Conservation (phyloP, 1,140 invertebrate species). For the Drosophila suzukii region DNA sequence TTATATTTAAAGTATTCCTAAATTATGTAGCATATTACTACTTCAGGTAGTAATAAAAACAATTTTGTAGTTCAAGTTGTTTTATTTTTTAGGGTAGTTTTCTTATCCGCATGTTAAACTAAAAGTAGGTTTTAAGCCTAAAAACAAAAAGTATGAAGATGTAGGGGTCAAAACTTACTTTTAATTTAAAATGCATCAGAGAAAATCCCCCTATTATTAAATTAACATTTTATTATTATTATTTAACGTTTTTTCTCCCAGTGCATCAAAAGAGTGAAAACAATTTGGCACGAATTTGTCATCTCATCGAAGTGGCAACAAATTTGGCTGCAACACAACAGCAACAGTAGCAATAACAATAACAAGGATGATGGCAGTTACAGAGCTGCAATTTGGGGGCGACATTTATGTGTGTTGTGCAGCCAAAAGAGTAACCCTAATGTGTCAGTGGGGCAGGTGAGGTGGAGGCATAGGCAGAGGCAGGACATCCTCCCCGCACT, state of each 20-base stretch:
- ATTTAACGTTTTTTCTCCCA: background rate
- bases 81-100: no score
- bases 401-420: constrained; percentile 64
- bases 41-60: no score
- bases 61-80: no score
- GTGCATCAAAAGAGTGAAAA: constrained; percentile 44
- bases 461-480: background rate
- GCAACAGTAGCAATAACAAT: constrained; percentile 52
- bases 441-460: constrained; percentile 66
- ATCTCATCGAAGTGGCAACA: constrained; percentile 75
- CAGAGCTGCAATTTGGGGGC: constrained; percentile 38
- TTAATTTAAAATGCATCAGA: no score
- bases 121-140: no score
- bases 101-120: no score
- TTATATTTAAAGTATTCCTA: no score
- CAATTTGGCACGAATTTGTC: constrained; percentile 79
- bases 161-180: no score
- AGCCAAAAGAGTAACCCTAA: constrained; percentile 70
- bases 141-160: no score
- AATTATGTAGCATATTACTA: no score
- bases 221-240: background rate
- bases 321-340: constrained; percentile 61
- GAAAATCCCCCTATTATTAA: background rate
- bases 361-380: constrained; percentile 51
- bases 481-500: constrained; percentile 4